Base-by-base conservation (phyloP, 2,888 invertebrate genomes). In the Metacarcinus magister region DNA sequence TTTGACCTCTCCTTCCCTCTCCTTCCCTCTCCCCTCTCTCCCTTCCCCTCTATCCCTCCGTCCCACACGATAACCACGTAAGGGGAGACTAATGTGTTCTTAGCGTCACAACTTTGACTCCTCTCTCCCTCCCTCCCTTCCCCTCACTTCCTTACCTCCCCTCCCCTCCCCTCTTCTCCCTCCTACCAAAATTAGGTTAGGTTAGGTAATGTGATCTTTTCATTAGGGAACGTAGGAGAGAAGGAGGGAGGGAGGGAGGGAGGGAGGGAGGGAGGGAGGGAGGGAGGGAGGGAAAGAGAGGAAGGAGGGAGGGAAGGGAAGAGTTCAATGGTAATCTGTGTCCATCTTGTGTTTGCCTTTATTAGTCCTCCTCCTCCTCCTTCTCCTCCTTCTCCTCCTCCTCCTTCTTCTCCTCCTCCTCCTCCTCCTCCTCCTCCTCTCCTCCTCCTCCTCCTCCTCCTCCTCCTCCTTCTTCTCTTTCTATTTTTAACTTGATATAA, bases 21-120 rank as follows among this genome's bases (percentile, higher is more conserved):
- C 23, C 60, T 54, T 3, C 10, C 54, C 2, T 13, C 16, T 54
- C 16, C 2, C 8, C 28, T 28, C 48, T 87, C 94, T 46, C 16
- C 1, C 39, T 46, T 54, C 54, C 2, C 67, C 91, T 44, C 44
- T 32, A 44, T 48, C 46, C 46, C 44, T 28, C 46, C 23, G 3
- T 28, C 91, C 91, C 46, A 10, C 60, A 39, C 93, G 93, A 60
- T 93, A 93, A 93, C 93, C 93, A 16, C 67, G 93, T 93, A 93
- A 93, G 93, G 67, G 93, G 93, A 93, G 67, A 93, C 93, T 93
- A 93, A 93, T 93, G 93, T 93, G 93, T 93, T 93, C 93, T 67
- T 43, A 93, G 60, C 46, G 48, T 43, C 60, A 67, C 93, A 67
- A 93, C 60, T 67, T 93, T 93, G 60, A 8, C 75, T n/a, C 46